Percentiles rank a stretch among this genome's conserved stretches.
Conservation (phyloP, 2,797 vertebrate species). For the Catostomus latipinnis region DNA sequence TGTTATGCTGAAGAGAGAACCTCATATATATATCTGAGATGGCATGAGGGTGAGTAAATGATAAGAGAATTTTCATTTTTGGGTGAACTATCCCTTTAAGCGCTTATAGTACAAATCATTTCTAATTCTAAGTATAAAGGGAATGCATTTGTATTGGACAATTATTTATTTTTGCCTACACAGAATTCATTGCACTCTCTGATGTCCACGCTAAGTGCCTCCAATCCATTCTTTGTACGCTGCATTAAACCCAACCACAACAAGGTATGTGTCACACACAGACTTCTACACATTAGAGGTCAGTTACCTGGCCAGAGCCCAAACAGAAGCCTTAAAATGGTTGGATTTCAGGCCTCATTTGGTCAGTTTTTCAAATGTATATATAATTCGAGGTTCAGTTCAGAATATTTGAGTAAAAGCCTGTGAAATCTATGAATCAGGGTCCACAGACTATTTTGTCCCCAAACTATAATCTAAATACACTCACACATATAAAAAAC, state of each 20-base stretch:
- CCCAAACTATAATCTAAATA: not conserved
- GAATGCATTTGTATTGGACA: not conserved
- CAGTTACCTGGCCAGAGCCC: not conserved
- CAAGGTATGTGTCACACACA: constrained; percentile 82
- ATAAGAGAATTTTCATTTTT: too few relatives aligned
- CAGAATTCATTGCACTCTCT: constrained; percentile 95
- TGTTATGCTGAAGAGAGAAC: too few relatives aligned
- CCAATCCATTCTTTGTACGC: constrained; percentile 94
- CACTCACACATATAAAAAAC: not conserved
- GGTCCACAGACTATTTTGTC: too few relatives aligned
- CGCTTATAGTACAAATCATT: not conserved
- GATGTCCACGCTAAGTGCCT: constrained; percentile 91
- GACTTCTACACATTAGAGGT: constrained; percentile 25
- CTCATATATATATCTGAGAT: too few relatives aligned
- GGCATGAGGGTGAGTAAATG: too few relatives aligned
- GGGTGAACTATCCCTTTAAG: too few relatives aligned
- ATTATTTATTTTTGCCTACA: constrained; percentile 27
- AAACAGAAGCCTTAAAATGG: too few relatives aligned
- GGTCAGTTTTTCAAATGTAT: not conserved
- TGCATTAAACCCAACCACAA: constrained; percentile 96
- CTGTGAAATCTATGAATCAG: too few relatives aligned
- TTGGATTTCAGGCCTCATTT: not conserved
- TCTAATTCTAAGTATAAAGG: not conserved
- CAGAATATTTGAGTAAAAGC: not conserved
- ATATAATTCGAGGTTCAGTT: not conserved